Evolutionary conservation across 30 jellyfish, hydroid and myxozoan genomes (phyloP), one percentile per base, ranked within the genome.

Genomic region (Nemopilema nomurai): DNA sequence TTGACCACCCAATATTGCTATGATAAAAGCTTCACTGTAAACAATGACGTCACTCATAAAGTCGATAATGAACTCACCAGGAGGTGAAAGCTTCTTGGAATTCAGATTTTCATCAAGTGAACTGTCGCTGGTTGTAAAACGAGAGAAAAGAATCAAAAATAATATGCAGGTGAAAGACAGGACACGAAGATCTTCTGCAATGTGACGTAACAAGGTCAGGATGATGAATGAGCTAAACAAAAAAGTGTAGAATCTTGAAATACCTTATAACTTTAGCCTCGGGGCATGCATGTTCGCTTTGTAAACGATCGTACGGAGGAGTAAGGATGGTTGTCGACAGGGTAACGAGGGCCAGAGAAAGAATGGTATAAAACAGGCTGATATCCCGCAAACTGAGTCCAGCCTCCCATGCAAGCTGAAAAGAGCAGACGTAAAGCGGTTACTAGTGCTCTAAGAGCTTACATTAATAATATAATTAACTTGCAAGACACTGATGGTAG

Each of bases 351-450:
- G 75, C 87, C n/a, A 81, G 64, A 21, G 91, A 67, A 50, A 94
- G 30, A 4, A 64, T 51, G 3, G 86, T 80, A 76, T 94, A 94
- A 67, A 65, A 33, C 32, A 86, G 79, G 69, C 90, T 73, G 66
- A 85, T 94, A 52, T 80, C 89, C 28, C 91, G 81, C 16, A 89
- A 65, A 19, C 66, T 57, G 29, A 84, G 7, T 28, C 99, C 99
- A 71, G 80, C 64, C 19, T 94, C 97, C 73, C 84, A 89, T 0
- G 88, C 84, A 1, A 94, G 76, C 99, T 94, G 84, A 25, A 83
- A 81, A 32, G 19, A 32, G 18, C 57, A 41, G 13, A 3, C 9
- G 57, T 3, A 41, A 41, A 41, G 57, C 13, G 9, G 13, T 41
- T 3, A 13, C 9, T 41, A 41, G 6, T 41, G 13, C 13, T 41